Conservation (phyloP, 2,888 invertebrate species). For the Limenitis camilla region DNA sequence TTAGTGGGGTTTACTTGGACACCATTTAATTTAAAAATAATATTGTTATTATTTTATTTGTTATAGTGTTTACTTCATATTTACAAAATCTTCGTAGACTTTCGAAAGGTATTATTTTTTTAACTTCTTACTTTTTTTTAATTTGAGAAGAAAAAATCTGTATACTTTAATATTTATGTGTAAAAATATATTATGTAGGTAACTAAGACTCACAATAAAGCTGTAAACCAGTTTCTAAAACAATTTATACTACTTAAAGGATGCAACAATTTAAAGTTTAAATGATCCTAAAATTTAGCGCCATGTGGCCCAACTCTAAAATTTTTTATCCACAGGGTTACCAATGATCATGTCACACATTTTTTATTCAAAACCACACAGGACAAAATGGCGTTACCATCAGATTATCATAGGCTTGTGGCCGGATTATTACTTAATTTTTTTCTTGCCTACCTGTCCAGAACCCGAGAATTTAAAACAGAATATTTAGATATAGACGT, state of each 20-base stretch:
- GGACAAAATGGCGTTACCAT: constrained; percentile 74
- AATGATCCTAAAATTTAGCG: background rate
- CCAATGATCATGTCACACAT: constrained; percentile 73
- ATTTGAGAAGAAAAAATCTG: too few species aligned
- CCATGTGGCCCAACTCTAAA: constrained; percentile 40
- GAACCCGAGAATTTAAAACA: constrained; percentile 45
- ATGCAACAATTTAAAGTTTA: background rate
- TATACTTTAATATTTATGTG: too few species aligned
- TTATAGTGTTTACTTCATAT: background rate
- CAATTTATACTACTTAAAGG: too few species aligned
- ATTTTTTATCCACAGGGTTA: constrained; percentile 52
- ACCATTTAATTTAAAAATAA: background rate
- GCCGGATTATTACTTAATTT: constrained; percentile 72
- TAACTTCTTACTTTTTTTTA: too few species aligned
- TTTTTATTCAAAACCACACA: constrained; percentile 70
- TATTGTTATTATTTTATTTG: background rate
- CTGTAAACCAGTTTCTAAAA: too few species aligned
- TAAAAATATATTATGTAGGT: too few species aligned
- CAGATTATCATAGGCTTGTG: constrained; percentile 70
- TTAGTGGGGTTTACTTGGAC: constrained; percentile 53
- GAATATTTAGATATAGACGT: constrained; percentile 46
- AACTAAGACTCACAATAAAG: too few species aligned
- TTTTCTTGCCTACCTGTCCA: constrained; percentile 68
- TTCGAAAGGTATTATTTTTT: too few species aligned
- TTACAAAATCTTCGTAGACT: background rate